phyloP scores from a whole-genome alignment of 2,888 invertebrate genomes.

The Rosalia funebris region DNA sequence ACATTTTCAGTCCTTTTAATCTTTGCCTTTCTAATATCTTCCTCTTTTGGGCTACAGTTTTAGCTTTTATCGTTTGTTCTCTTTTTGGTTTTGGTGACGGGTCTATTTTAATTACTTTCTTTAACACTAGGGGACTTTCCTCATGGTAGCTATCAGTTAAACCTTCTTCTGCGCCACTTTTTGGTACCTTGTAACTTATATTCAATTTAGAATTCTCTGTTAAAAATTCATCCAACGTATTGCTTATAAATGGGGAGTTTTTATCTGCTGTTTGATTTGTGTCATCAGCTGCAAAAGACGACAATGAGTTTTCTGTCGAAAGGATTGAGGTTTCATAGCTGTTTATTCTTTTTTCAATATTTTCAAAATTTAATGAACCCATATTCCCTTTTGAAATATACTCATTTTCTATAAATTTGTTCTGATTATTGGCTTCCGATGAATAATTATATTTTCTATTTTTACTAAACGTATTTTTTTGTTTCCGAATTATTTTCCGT shows the following conservation, averaged over 20 bases:
- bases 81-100: constrained; percentile 29
- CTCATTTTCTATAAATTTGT: too few species aligned
- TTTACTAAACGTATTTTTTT: constrained; percentile 21
- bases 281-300: constrained; percentile 24
- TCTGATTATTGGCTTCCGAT: background rate
- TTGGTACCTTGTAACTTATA: constrained; percentile 62
- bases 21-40: constrained; percentile 58
- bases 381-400: background rate
- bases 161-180: constrained; percentile 56
- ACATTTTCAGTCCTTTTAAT: constrained; percentile 26
- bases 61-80: constrained; percentile 57
- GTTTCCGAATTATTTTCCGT: constrained; percentile 46
- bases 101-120: constrained; percentile 28
- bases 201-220: constrained; percentile 64
- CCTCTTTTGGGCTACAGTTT: constrained; percentile 68
- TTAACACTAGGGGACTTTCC: constrained; percentile 37
- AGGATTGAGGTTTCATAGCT: background rate
- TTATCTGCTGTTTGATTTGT: constrained; percentile 23
- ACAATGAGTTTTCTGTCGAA: constrained; percentile 32
- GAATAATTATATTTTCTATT: constrained; percentile 7
- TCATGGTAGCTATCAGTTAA: constrained; percentile 40
- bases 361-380: background rate
- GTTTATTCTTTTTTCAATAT: background rate
- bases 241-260: constrained; percentile 64
- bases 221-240: constrained; percentile 66